Conservation (phyloP, 2,797 vertebrate species). For the Phylloscopus collybita region DNA sequence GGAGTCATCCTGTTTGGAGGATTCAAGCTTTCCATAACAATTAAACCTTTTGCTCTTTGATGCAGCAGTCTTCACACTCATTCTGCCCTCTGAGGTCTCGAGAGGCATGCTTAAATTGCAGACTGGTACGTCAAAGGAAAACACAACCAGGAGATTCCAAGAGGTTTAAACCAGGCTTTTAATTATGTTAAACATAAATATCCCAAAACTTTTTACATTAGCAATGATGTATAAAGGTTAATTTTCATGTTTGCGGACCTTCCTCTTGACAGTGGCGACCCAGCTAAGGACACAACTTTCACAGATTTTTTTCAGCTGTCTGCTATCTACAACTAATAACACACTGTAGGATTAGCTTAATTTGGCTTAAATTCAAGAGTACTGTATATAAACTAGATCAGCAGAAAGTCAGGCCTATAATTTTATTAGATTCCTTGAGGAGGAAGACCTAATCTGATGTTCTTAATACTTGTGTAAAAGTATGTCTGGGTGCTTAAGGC, state of each 20-base stretch:
- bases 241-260: not conserved
- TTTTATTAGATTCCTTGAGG: not conserved
- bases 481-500: not conserved
- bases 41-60: not conserved
- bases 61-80: not conserved
- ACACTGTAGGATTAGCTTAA: not conserved
- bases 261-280: not conserved
- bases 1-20: not conserved
- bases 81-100: not conserved
- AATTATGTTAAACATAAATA: not conserved
- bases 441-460: not conserved
- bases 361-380: not conserved
- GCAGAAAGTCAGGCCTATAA: not conserved
- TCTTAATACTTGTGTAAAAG: not conserved
- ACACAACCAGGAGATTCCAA: not conserved
- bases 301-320: not conserved
- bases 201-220: not conserved
- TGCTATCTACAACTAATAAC: not conserved
- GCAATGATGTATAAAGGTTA: not conserved
- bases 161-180: constrained; percentile 9
- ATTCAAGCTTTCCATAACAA: not conserved
- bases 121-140: not conserved
- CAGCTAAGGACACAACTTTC: not conserved
- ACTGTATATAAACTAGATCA: not conserved
- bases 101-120: not conserved